phyloP scores from a whole-genome alignment of 1,140 invertebrate species.

The Listronotus bonariensis region DNA sequence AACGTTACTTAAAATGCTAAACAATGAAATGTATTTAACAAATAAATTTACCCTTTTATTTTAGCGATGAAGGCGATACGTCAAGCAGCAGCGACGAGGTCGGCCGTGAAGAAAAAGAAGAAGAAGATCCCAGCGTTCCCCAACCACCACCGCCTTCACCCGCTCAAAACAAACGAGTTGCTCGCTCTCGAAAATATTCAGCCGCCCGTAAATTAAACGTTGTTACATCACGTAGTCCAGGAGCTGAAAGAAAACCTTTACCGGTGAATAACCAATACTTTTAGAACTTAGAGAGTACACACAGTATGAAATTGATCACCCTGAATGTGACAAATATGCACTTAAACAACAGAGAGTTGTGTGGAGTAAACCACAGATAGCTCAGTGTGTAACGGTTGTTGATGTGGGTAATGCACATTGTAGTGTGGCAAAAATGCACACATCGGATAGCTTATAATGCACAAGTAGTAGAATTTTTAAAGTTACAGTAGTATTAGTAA shows the following conservation, averaged over 20 bases:
- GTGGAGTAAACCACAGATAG: conserved; percentile 21
- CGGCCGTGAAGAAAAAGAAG: conserved; percentile 41
- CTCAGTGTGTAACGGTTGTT: conserved; percentile 17
- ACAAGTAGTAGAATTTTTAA: too few relatives aligned
- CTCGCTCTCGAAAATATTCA: conserved; percentile 28
- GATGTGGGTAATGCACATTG: background rate
- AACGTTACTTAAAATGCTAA: too few relatives aligned
- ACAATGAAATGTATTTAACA: too few relatives aligned
- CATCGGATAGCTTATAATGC: too few relatives aligned
- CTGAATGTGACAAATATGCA: conserved; percentile 17
- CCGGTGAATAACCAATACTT: conserved; percentile 44
- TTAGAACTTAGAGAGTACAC: conserved; percentile 37
- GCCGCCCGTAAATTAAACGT: conserved; percentile 41
- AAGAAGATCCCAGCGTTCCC: conserved; percentile 40
- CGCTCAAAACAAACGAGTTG: conserved; percentile 51
- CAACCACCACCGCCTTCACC: conserved; percentile 61
- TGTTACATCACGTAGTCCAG: conserved; percentile 35
- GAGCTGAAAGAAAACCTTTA: conserved; percentile 44
- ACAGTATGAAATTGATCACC: conserved; percentile 32
- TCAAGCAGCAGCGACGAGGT: conserved; percentile 67
- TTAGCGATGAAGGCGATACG: conserved; percentile 77
- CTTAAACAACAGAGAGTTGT: conserved; percentile 27
- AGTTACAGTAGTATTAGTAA: too few relatives aligned
- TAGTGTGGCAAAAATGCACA: too few relatives aligned
- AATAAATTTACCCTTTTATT: conserved; percentile 21